A percentile compares a stretch with the other conserved stretches of the same genome.
Evolutionary conservation across 1,140 invertebrate species (phyloP).

Genomic region (Drosophila tropicalis): DNA sequence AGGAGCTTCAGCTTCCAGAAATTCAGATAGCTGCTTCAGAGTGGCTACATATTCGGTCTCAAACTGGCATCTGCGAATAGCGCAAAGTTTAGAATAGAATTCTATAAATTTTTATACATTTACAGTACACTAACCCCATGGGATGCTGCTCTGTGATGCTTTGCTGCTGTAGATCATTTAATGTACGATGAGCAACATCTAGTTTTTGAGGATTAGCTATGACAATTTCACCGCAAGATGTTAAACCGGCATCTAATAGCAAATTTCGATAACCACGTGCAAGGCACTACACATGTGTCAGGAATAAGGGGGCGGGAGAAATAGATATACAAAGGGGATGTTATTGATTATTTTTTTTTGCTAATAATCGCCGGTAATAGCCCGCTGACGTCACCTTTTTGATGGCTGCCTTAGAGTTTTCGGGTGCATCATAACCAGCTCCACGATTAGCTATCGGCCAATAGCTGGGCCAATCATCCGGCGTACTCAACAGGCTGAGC

Average conservation of each 20-base stretch:
- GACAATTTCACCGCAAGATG: conserved; percentile 76
- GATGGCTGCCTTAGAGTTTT: conserved; percentile 79
- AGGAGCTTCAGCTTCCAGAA: conserved; percentile 59
- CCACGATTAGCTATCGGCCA: conserved; percentile 81
- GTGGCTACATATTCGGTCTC: conserved; percentile 70
- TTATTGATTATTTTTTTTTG: conserved; percentile 70
- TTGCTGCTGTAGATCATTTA: conserved; percentile 70
- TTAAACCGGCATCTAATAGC: conserved; percentile 73
- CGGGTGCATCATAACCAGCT: conserved; percentile 80
- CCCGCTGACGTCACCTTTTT: conserved; percentile 70
- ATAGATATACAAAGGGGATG: conserved; percentile 34
- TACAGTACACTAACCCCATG: conserved; percentile 76
- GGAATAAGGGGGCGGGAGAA: conserved; percentile 1
- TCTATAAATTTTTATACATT: conserved; percentile 6
- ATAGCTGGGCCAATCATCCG: conserved; percentile 69
- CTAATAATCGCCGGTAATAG: conserved; percentile 28
- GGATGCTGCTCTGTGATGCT: conserved; percentile 79
- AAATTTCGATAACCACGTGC: conserved; percentile 78
- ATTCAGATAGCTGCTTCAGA: conserved; percentile 61
- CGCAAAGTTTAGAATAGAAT: not conserved
- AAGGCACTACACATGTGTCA: conserved; percentile 58
- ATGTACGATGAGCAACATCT: conserved; percentile 60
- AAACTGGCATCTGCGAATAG: conserved; percentile 64
- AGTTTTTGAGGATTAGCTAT: conserved; percentile 73
- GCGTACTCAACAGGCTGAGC: conserved; percentile 57